These are phyloP conservation scores for Malurus splendens DNA, from an alignment of 2,797 vertebrate genomes.

Conservation along the genomic window DNA sequence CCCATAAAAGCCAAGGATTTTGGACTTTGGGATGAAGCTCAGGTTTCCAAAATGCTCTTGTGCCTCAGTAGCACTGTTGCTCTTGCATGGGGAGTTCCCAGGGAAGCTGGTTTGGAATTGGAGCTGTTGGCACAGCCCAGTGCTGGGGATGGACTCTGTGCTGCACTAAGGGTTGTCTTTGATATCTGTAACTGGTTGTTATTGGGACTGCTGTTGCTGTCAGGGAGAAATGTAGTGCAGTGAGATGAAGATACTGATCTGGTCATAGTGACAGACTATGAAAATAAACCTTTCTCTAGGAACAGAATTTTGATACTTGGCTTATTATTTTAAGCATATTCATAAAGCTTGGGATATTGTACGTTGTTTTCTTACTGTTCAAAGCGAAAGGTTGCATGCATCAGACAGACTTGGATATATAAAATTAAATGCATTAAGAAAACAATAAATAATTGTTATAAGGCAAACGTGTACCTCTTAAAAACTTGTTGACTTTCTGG, in stretches of 20 bases:
- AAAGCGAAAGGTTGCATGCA: not conserved
- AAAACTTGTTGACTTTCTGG: not conserved
- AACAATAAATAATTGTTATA: not conserved
- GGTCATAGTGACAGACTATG: not conserved
- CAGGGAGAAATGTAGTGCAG: not conserved
- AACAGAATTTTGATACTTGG: not conserved
- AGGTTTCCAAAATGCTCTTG: not conserved
- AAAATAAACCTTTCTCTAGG: not conserved
- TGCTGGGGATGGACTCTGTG: not conserved
- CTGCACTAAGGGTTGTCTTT: not conserved
- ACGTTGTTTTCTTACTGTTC: not conserved
- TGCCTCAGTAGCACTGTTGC: rapidly evolving
- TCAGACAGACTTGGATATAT: not conserved
- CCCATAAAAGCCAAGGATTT: not conserved
- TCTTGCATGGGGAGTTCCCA: not conserved
- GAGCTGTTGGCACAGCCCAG: not conserved
- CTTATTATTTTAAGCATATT: not conserved
- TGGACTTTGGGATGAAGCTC: not conserved
- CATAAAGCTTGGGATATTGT: not conserved
- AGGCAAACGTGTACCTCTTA: not conserved
- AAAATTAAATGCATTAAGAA: not conserved
- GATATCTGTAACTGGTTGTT: not conserved
- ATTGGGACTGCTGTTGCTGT: not conserved
- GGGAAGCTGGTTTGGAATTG: not conserved
- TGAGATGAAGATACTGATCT: not conserved